Conservation (phyloP, 64 coral and sea anemone species). For the Porites australiensis region DNA sequence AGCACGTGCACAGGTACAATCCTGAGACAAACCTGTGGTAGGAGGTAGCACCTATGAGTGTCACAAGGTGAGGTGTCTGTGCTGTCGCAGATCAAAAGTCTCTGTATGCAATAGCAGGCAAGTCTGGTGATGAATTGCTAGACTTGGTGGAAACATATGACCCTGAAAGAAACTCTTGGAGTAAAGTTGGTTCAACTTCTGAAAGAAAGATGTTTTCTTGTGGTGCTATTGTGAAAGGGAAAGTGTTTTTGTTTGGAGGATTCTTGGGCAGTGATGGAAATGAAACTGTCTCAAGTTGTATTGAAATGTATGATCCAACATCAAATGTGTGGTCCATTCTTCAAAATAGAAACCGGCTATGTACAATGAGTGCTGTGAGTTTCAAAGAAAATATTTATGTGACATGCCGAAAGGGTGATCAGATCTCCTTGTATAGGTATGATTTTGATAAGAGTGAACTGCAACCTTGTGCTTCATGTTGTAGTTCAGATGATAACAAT, state of each 20-base stretch:
- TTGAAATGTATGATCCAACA: slow-evolving; percentile 1
- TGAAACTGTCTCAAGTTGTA: no score
- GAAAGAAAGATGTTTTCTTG: background rate
- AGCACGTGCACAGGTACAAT: slow-evolving; percentile 54
- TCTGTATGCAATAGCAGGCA: slow-evolving; percentile 51
- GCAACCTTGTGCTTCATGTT: background rate
- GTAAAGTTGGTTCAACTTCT: background rate
- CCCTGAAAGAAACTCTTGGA: slow-evolving; percentile 36
- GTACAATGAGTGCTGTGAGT: background rate
- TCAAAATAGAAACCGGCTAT: background rate
- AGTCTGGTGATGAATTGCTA: slow-evolving; percentile 28
- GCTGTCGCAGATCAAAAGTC: slow-evolving; percentile 58
- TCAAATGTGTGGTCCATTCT: background rate
- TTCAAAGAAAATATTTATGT: background rate
- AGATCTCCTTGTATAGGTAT: background rate
- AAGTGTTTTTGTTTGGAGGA: slow-evolving; percentile 5
- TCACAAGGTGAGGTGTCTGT: slow-evolving; percentile 52
- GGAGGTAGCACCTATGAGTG: slow-evolving; percentile 43
- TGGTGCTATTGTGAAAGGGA: background rate
- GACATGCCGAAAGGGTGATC: background rate
- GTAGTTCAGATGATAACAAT: background rate
- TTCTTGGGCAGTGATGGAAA: no score
- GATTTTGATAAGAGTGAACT: background rate
- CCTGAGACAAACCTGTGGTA: slow-evolving; percentile 20
- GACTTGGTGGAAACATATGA: slow-evolving; percentile 52